Percentiles rank a stretch among this genome's conserved stretches.
These are phyloP conservation scores for Ellobium chinense DNA, from an alignment of 2,888 invertebrate genomes.

Conservation along the genomic window DNA sequence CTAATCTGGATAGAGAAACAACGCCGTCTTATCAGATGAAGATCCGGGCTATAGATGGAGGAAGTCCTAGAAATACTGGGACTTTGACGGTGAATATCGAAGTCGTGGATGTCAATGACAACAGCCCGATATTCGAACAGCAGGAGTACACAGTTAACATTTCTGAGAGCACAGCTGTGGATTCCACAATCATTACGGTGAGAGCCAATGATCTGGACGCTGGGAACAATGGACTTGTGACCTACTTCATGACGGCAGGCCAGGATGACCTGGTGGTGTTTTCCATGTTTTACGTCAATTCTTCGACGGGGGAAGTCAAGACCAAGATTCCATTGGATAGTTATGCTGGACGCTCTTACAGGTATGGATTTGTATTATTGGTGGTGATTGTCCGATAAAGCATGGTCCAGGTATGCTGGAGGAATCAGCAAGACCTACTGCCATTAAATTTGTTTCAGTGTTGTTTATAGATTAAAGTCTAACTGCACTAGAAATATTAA, in stretches of 20 bases:
- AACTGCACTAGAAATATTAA: no score
- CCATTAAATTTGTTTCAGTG: no score
- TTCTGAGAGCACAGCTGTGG: conserved; percentile 37
- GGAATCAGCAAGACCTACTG: no score
- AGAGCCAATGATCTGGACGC: conserved; percentile 62
- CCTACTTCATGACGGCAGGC: conserved; percentile 48
- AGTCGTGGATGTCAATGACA: conserved; percentile 70
- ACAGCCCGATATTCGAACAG: conserved; percentile 59
- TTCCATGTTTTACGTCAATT: conserved; percentile 49
- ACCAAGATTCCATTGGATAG: conserved; percentile 34
- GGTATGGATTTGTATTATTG: no score
- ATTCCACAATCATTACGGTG: conserved; percentile 37
- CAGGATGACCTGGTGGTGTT: conserved; percentile 45
- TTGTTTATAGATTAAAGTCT: no score
- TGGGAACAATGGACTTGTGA: conserved; percentile 61
- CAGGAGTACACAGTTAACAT: conserved; percentile 35
- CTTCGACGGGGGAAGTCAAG: conserved; percentile 43
- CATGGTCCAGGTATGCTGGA: no score
- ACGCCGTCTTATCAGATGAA: conserved; percentile 63
- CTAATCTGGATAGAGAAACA: conserved; percentile 58
- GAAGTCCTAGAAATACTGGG: conserved; percentile 64
- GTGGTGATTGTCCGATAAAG: no score
- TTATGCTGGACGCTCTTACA: conserved; percentile 39
- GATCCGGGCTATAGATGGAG: conserved; percentile 68
- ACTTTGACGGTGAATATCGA: conserved; percentile 67